Base-by-base conservation (phyloP, 37 sponge, comb jelly and placozoan species). In the Halichondria panicea region DNA sequence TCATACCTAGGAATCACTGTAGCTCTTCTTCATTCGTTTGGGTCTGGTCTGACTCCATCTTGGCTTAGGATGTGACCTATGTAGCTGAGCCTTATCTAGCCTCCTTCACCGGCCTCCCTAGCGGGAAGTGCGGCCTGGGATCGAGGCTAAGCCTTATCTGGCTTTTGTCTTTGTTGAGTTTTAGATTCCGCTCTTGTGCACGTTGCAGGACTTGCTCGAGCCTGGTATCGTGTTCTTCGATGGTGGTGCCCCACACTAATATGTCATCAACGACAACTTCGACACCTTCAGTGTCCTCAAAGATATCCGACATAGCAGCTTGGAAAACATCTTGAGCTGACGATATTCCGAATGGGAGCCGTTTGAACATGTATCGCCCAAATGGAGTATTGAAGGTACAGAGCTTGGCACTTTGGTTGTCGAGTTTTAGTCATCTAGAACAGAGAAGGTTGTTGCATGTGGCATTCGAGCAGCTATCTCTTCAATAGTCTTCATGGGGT, bases 11-110 rank as follows among this genome's bases (percentile, higher is more conserved):
- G 28, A 84, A 66, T 57, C 77, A 21, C 7, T 64, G 75, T 9
- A 85, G 35, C 35, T 69, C 79, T 18, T 66, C 60, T 32, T 38
- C 48, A 6, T 41, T 57, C 5, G 19, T 68, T 56, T 27, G 84
- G 84, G 40, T 84, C 77, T 44, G 84, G 77, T 68, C 45, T 84
- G 25, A 84, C 27, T 28, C 84, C 84, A 5, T 84, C 71, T n/a
- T 68, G 32, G 28, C 70, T 58, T 50, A 84, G 37, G 1, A 69
- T 37, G 46, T 74, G 84, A n/a, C 84, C 84, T 56, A 75, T 40
- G 37, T 69, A 83, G 33, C 30, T 55, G 36, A 84, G 38, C 60
- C 55, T 62, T 19, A 12, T 2, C 25, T 28, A 32, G 21, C 34
- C 32, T n/a, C n/a, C n/a, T n/a, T n/a, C n/a, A n/a, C n/a, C n/a